phyloP scores from a whole-genome alignment of 2,113 vertebrate genomes.

The Oreocharis arfaki region DNA sequence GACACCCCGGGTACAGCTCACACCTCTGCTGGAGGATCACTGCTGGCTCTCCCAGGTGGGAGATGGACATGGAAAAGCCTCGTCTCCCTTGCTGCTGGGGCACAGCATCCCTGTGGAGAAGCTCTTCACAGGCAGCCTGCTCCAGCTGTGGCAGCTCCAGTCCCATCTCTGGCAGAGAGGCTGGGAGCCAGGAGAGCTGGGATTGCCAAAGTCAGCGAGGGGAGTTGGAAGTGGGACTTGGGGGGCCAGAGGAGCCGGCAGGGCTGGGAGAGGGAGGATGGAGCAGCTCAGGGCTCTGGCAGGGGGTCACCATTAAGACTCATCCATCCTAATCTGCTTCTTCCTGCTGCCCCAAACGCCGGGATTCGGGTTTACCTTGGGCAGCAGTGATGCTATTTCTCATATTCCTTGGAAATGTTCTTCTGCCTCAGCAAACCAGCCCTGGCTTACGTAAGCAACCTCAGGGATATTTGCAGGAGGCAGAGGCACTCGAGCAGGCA shows the following conservation, averaged over 20 bases:
- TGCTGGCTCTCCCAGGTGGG: background rate
- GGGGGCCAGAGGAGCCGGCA: background rate
- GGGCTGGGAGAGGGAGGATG: background rate
- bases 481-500: background rate
- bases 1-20: background rate
- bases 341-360: background rate
- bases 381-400: background rate
- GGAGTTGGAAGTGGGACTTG: background rate
- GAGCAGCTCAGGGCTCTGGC: background rate
- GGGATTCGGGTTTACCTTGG: background rate
- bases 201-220: fast-evolving
- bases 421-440: background rate
- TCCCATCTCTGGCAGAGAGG: background rate
- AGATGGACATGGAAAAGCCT: background rate
- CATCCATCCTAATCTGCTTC: background rate
- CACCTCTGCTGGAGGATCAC: background rate
- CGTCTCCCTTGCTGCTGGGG: background rate
- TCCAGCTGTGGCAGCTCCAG: background rate
- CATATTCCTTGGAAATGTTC: background rate
- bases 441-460: background rate
- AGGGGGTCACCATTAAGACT: background rate
- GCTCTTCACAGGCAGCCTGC: background rate
- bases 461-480: background rate
- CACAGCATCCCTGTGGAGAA: background rate
- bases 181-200: background rate